Base-by-base conservation (phyloP, 1,140 invertebrate species). In the Trachelipus rathkii region DNA sequence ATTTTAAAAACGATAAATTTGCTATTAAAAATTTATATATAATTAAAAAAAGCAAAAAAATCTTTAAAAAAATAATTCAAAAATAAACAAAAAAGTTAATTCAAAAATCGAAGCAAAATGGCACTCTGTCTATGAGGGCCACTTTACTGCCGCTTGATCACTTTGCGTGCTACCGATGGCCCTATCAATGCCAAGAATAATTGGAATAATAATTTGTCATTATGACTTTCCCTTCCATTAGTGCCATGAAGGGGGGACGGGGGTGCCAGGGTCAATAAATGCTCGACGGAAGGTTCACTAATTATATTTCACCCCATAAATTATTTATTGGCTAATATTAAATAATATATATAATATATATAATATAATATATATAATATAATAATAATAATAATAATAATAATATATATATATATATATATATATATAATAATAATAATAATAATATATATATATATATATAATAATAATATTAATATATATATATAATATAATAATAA, bases 161-260 rank as follows among this genome's bases (percentile, higher is more conserved):
- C 50, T 60, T 60, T 60, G 50, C 50, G 50, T 60, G 50, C 50
- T 19, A 15, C 50, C 19, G 11, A 13, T 60, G 50, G 50, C 50
- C 11, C 50, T 60, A 60, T 15, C 50, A 60, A 19, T 60, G 50
- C 50, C 50, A 60, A 1, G 50, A 19, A 60, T 60, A 60, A 60
- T 60, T 13, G 50, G 50, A 60, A 19, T 13, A 60, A 60, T 60
- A 60, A 60, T 60, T 60, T 60, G 50, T 60, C 50, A 60, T 60
- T 60, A 60, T 60, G 50, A 60, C 19, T 60, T 19, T 19, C 33
- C 33, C 33, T 33, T 33, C 33, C 33, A 33, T 33, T 33, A 33
- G 33, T 33, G 33, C 33, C 50, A 15, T 19, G 50, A 60, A 60
- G 19, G 19, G 50, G 50, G 50, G n/a, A n/a, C 6, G 2, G 33